These are phyloP conservation scores for Diaphora mendica DNA, from an alignment of 2,888 invertebrate genomes.

Conservation along the genomic window DNA sequence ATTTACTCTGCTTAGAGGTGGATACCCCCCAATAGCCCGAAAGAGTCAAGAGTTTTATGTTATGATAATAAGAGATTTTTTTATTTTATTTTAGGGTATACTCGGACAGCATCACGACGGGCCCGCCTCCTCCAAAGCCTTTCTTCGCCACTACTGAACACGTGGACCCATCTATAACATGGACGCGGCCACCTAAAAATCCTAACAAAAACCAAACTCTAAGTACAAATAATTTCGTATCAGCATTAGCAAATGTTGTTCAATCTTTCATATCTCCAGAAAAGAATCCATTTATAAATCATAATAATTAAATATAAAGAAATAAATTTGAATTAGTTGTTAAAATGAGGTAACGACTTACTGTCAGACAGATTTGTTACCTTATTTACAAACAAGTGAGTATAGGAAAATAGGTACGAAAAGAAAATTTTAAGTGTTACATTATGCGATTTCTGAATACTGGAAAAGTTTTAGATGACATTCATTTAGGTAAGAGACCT, in stretches of 20 bases:
- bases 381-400: neutral
- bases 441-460: neutral
- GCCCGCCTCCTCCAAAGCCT: slow-evolving; percentile 33
- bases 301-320: neutral
- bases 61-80: neutral
- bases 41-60: neutral
- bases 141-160: slow-evolving; percentile 32
- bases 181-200: slow-evolving; percentile 66
- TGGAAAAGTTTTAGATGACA: neutral
- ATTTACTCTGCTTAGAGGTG: neutral
- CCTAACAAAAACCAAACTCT: slow-evolving; percentile 58
- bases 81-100: slow-evolving; percentile 55
- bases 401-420: neutral
- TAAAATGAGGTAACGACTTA: slow-evolving; percentile 1
- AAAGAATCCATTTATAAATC: neutral
- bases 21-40: neutral
- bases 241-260: slow-evolving; percentile 32
- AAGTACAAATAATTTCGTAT: slow-evolving; percentile 35
- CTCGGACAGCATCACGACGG: slow-evolving; percentile 38
- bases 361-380: neutral
- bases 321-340: neutral
- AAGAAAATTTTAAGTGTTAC: neutral
- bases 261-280: slow-evolving; percentile 2
- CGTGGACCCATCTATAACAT: slow-evolving; percentile 70
- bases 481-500: neutral